Percentiles rank a stretch among this genome's conserved stretches.
Evolutionary conservation across 2,888 invertebrate species (phyloP).

Genomic region (Lordiphosa andalusiaca): DNA sequence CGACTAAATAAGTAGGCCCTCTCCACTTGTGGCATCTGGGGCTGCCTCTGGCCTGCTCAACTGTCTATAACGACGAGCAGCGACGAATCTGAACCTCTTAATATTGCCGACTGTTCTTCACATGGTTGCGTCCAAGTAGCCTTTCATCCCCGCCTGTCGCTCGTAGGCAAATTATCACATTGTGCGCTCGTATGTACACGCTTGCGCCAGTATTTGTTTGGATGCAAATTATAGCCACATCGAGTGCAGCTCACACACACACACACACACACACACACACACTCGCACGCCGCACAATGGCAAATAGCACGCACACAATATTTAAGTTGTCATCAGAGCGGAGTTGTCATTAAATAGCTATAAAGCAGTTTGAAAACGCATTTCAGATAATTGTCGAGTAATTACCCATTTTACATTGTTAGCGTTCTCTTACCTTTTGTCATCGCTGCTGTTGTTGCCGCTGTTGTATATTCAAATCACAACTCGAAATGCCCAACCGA

Average conservation of each 20-base stretch:
- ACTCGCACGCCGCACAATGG: conserved; percentile 14
- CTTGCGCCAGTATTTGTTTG: conserved; percentile 13
- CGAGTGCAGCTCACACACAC: conserved; percentile 20
- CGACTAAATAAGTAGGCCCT: background rate
- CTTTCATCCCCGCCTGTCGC: conserved; percentile 1
- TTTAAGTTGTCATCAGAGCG: conserved; percentile 71
- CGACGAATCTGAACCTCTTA: conserved; percentile 6
- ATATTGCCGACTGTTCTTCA: conserved; percentile 3
- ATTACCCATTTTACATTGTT: conserved; percentile 64
- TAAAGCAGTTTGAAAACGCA: conserved; percentile 61
- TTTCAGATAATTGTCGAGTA: conserved; percentile 67
- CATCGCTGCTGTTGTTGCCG: conserved; percentile 12
- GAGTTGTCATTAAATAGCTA: conserved; percentile 67
- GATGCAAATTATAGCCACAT: conserved; percentile 48
- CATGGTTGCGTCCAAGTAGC: conserved; percentile 6
- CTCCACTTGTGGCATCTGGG: background rate
- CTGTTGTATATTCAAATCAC: background rate
- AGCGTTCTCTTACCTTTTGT: conserved; percentile 30
- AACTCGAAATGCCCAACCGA: no score
- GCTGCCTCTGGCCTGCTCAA: conserved; percentile 6
- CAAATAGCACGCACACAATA: conserved; percentile 20
- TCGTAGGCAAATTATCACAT: conserved; percentile 12
- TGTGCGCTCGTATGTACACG: background rate
- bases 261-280: conserved; percentile 1
- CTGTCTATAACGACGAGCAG: conserved; percentile 18